These are phyloP conservation scores for Battus philenor DNA, from an alignment of 1,140 invertebrate species.

Conservation along the genomic window DNA sequence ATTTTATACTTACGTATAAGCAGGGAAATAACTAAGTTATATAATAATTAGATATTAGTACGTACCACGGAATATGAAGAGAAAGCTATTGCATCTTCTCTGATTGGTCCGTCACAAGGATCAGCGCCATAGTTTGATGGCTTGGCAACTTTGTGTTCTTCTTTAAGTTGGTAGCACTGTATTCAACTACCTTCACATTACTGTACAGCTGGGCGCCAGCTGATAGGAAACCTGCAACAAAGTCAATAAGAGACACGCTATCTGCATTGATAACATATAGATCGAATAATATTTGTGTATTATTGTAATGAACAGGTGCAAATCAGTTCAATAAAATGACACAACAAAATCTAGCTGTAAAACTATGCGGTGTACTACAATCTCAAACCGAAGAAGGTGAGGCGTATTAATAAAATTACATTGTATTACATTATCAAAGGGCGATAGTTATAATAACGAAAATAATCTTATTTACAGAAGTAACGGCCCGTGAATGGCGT, in stretches of 20 bases:
- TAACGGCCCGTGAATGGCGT: constrained; percentile 83
- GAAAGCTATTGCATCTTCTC: constrained; percentile 23
- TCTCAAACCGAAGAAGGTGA: constrained; percentile 51
- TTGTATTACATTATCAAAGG: background rate
- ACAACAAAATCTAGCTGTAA: constrained; percentile 67
- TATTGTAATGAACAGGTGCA: constrained; percentile 33
- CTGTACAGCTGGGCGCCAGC: constrained; percentile 68
- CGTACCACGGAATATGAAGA: constrained; percentile 28
- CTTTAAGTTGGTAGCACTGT: constrained; percentile 38
- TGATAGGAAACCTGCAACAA: constrained; percentile 64
- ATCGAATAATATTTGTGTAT: constrained; percentile 20
- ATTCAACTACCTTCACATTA: constrained; percentile 43
- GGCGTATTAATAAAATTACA: no score
- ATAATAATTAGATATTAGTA: no score
- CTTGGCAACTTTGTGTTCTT: constrained; percentile 24
- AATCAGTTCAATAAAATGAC: constrained; percentile 40
- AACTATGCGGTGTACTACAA: constrained; percentile 67
- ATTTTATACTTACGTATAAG: no score
- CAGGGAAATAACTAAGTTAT: no score
- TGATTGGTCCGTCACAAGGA: constrained; percentile 34
- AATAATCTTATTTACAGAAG: constrained; percentile 37
- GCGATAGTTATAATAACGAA: background rate
- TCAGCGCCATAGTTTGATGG: constrained; percentile 24
- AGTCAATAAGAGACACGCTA: constrained; percentile 48
- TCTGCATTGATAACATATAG: constrained; percentile 31